Conservation (phyloP, 2,888 invertebrate species). For the Chrysolina americana region DNA sequence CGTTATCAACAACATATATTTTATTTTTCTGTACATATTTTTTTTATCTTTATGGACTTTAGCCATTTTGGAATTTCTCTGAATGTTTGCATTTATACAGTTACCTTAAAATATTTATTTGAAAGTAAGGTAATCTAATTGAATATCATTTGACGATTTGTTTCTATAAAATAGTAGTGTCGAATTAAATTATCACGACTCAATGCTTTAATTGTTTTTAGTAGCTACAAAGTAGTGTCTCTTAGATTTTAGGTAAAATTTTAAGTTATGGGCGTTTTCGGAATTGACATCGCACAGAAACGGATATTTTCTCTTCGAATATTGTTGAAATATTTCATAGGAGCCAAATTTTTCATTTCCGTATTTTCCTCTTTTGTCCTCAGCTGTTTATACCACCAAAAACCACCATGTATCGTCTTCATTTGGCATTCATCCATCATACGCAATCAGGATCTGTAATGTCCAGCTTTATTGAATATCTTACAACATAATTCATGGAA, state of each 20-base stretch:
- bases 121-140: slow-evolving; percentile 40
- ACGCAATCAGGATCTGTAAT: too few relatives aligned
- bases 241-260: slow-evolving; percentile 43
- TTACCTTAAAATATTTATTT: slow-evolving; percentile 65
- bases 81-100: slow-evolving; percentile 62
- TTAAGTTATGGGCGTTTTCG: slow-evolving; percentile 24
- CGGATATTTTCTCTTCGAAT: neutral
- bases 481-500: too few relatives aligned
- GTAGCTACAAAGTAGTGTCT: slow-evolving; percentile 61
- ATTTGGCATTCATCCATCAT: too few relatives aligned
- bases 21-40: slow-evolving; percentile 48
- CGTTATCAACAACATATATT: slow-evolving; percentile 43
- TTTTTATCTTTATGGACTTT: slow-evolving; percentile 41
- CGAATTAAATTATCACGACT: slow-evolving; percentile 46
- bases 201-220: slow-evolving; percentile 60
- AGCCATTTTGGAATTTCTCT: slow-evolving; percentile 42
- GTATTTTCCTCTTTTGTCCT: neutral
- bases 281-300: slow-evolving; percentile 23
- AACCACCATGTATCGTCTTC: too few relatives aligned
- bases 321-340: neutral
- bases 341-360: neutral
- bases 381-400: neutral
- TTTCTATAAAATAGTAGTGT: slow-evolving; percentile 43
- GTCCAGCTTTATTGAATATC: too few relatives aligned
- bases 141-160: slow-evolving; percentile 39